Evolutionary conservation across 2,888 invertebrate genomes (phyloP).

Genomic region (Pristionchus japonicus): DNA sequence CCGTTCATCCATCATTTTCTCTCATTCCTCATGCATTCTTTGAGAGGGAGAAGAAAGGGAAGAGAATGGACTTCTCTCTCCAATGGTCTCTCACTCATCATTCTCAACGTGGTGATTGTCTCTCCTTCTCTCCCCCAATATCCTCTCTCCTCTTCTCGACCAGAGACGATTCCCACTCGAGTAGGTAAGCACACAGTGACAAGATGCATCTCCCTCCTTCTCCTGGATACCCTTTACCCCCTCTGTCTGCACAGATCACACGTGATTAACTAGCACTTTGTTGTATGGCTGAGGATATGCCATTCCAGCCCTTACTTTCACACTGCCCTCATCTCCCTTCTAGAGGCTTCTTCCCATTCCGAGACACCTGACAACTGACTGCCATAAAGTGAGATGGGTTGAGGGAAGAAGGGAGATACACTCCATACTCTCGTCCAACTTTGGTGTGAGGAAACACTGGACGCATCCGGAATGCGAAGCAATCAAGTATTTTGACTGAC

Average conservation of each 20-base stretch:
- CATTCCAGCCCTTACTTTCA: background rate
- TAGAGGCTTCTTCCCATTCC: background rate
- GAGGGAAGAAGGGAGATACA: background rate
- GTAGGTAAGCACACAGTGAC: constrained; percentile 8
- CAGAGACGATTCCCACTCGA: constrained; percentile 3
- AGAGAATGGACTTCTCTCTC: background rate
- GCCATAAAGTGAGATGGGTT: background rate
- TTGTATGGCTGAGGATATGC: background rate
- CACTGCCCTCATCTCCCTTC: background rate
- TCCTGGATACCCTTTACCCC: background rate
- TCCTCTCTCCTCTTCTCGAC: background rate
- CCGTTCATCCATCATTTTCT: constrained; percentile 14
- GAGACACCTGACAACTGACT: background rate
- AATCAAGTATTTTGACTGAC: constrained; percentile 48
- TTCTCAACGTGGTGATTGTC: background rate
- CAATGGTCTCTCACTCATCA: background rate
- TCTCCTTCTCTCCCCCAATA: background rate
- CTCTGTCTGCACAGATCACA: background rate
- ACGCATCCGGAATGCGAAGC: background rate
- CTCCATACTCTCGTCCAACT: background rate
- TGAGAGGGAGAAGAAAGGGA: background rate
- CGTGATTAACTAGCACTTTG: background rate
- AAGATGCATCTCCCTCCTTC: background rate
- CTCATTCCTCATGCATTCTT: background rate
- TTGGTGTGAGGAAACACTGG: background rate